Evolutionary conservation across 2,888 invertebrate species (phyloP).

Genomic region (Eremobia ochroleuca): DNA sequence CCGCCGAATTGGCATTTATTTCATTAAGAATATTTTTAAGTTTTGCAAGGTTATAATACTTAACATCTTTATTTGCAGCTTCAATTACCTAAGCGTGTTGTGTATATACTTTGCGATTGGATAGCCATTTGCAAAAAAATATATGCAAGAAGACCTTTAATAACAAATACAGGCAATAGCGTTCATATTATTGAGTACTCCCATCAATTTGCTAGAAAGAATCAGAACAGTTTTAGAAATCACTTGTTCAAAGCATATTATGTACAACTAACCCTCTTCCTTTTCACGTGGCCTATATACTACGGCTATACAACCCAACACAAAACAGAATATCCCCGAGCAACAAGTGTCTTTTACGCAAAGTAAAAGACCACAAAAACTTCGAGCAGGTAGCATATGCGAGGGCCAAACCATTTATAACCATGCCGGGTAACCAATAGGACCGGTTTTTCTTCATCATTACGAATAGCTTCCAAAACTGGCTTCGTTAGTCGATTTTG

Average conservation of each 20-base stretch:
- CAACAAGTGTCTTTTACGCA: constrained; percentile 89
- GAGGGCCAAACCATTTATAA: constrained; percentile 81
- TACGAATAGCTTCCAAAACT: constrained; percentile 73
- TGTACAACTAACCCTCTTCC: constrained; percentile 44
- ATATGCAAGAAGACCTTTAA: background rate
- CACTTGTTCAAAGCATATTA: constrained; percentile 26
- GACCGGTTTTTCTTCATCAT: constrained; percentile 82
- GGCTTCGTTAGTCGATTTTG: constrained; percentile 75
- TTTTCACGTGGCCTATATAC: constrained; percentile 64
- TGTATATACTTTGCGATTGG: background rate
- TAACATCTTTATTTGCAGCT: constrained; percentile 4
- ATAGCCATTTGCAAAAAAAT: background rate
- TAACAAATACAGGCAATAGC: background rate
- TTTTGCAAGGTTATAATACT: background rate
- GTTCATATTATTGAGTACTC: background rate
- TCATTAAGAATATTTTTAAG: background rate
- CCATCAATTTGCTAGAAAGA: background rate
- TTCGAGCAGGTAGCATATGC: constrained; percentile 84
- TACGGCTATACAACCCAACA: constrained; percentile 69
- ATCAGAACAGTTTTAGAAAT: constrained; percentile 13
- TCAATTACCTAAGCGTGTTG: constrained; percentile 6
- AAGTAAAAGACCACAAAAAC: constrained; percentile 88
- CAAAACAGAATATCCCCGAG: constrained; percentile 83
- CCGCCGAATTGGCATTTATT: constrained; percentile 4
- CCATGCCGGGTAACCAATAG: constrained; percentile 81